Evolutionary conservation across 2,113 vertebrate genomes (phyloP).

Genomic region (Strigops habroptila): DNA sequence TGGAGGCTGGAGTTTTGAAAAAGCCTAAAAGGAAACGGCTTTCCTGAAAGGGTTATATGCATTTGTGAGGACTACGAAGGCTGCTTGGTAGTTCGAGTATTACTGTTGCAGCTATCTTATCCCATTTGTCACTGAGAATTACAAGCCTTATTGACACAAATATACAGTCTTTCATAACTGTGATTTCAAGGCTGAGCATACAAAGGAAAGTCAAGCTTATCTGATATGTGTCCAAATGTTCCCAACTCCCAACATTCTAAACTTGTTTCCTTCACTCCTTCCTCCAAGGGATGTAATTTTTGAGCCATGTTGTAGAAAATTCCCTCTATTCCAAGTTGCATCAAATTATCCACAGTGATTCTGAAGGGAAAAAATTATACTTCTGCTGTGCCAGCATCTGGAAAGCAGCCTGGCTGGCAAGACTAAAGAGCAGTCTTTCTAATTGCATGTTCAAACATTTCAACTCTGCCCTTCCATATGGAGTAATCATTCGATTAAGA

Average conservation of each 20-base stretch:
- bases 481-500: neutral
- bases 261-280: neutral
- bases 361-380: neutral
- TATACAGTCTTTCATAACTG: neutral
- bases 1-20: neutral
- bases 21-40: neutral
- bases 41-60: neutral
- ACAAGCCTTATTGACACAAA: neutral
- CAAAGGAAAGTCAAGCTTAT: neutral
- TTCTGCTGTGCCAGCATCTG: conserved; percentile 36
- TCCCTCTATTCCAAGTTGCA: neutral
- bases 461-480: neutral
- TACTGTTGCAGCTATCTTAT: neutral
- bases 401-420: conserved; percentile 34
- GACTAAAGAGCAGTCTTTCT: neutral
- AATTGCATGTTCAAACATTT: neutral
- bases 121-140: conserved; percentile 1
- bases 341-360: conserved; percentile 41
- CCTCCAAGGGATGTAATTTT: neutral
- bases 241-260: neutral
- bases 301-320: conserved; percentile 21
- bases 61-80: neutral
- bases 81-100: neutral
- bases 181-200: neutral
- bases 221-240: neutral